Evolutionary conservation across 2,797 vertebrate genomes (phyloP), one percentile per base, ranked within the genome.

Genomic region (Gouania willdenowi): DNA sequence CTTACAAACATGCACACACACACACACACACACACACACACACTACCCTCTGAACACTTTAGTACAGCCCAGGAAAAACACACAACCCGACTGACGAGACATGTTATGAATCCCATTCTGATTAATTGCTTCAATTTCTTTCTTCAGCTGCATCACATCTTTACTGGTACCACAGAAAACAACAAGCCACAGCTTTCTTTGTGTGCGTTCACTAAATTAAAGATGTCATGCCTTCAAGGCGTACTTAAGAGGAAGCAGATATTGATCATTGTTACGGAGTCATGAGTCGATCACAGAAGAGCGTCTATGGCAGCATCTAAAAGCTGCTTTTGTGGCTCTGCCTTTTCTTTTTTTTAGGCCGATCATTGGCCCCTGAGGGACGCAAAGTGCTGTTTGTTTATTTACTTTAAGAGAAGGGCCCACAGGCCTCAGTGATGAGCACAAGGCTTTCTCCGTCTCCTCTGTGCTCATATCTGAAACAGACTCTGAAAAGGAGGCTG

Each of bases 381-480:
- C 34, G 48, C 35, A 61, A 45, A 55, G 52, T 44, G 63, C 53
- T 8, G 30, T 20, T 42, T 34, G 47, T 36, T 56, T 71, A 60
- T 77, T 78, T 70, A 63, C 63, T 41, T 2, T 32, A 41, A 37
- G 18, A 38, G 58, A 63, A 62, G 50, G 14, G 42, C 51, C 54
- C 42, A 11, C 44, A 61, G 58, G 43, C 55, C 29, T 36, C 53
- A 19, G 26, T 11, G 13, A 41, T 64, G 55, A 48, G 24, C 27
- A 53, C 24, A 12, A 39, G 29, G 19, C 18, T 47, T 47, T 41
- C 38, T 2, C 13, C n/a, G n/a, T n/a, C 28, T 33, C 38, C 46
- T 45, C 44, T 75, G 77, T 83, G 72, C 69, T 83, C 79, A 75
- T 81, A 75, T 79, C 44, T 78, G 64, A 71, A 61, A 75, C 65